Base-by-base conservation (phyloP, 2,888 invertebrate species). In the Sphaerolaimus hirsutus region DNA sequence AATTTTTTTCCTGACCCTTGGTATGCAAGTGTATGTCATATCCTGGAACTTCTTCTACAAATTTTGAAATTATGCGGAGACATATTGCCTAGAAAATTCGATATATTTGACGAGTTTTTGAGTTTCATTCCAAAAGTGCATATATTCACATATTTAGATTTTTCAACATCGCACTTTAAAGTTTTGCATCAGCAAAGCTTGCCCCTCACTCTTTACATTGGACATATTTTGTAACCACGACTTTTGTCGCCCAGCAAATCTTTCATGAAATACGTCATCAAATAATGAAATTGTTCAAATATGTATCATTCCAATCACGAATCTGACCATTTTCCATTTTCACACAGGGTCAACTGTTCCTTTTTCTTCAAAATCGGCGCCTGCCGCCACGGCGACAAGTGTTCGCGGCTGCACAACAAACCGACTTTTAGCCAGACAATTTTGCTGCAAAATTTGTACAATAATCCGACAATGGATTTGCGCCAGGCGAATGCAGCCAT, bases 361-460 rank as follows among this genome's bases (percentile, higher is more conserved):
- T 97, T 97, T 71, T 97, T 93, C 70, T 97, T 97, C 68, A 97
- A 97, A 76, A 99, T 99, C 56, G 97, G 97, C 64, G 97, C 97
- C 36, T 97, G 97, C 66, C 76, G 97, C 53, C 97, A 99, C 69
- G 97, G 97, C n/a, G 93, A 93, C 63, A 76, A 93, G 52, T 97
- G 97, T 66, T 93, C 93, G 1, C 75, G 97, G 56, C 84, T 97
- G 55, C 97, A 97, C 67, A 97, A 99, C 67, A 91, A 91, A 66
- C 97, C 97, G n/a, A 93, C 91, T 7, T 97, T 99, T 69, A 97
- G 93, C 57, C 75, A 93, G 75, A 97, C 97, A 43, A 83, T 93
- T 49, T 70, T 97, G 46, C 70, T 99, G 46, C 89, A 91, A 70
- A 97, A 97, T 70, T 71, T 93, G 49, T 97, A 97, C 69, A 84